phyloP scores from a whole-genome alignment of 2,888 invertebrate species.

The Sminthurinus aureus region DNA sequence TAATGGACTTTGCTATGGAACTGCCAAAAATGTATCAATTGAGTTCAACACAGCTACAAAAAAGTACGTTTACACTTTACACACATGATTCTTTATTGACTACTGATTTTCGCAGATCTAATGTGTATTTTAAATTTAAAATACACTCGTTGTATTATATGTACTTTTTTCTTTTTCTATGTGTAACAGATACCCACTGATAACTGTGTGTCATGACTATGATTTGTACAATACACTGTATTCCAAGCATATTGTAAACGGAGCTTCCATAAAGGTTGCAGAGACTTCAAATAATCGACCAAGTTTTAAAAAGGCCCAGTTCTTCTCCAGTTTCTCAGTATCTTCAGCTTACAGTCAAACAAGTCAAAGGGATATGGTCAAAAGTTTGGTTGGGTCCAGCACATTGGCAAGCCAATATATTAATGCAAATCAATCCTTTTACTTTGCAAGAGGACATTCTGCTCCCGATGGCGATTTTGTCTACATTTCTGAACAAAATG shows the following conservation, averaged over 20 bases:
- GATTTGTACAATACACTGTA: constrained; percentile 42
- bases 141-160: neutral
- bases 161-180: neutral
- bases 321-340: constrained; percentile 46
- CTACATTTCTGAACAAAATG: constrained; percentile 58
- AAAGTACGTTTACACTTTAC: constrained; percentile 27
- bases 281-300: constrained; percentile 55
- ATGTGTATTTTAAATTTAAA: neutral
- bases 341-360: constrained; percentile 48
- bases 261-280: constrained; percentile 46
- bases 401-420: constrained; percentile 50
- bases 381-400: constrained; percentile 40
- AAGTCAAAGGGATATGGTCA: constrained; percentile 45
- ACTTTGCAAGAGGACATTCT: constrained; percentile 60
- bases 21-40: constrained; percentile 44
- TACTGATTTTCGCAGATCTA: neutral
- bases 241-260: constrained; percentile 48
- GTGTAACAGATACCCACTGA: constrained; percentile 48
- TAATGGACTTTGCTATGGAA: constrained; percentile 42
- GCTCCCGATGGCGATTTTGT: constrained; percentile 60
- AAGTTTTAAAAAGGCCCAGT: constrained; percentile 52
- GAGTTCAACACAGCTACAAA: constrained; percentile 37
- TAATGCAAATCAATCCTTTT: constrained; percentile 46
- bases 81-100: too few species aligned
- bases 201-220: constrained; percentile 51